Evolutionary conservation across 2,888 invertebrate genomes (phyloP).

Genomic region (Zele albiditarsus): DNA sequence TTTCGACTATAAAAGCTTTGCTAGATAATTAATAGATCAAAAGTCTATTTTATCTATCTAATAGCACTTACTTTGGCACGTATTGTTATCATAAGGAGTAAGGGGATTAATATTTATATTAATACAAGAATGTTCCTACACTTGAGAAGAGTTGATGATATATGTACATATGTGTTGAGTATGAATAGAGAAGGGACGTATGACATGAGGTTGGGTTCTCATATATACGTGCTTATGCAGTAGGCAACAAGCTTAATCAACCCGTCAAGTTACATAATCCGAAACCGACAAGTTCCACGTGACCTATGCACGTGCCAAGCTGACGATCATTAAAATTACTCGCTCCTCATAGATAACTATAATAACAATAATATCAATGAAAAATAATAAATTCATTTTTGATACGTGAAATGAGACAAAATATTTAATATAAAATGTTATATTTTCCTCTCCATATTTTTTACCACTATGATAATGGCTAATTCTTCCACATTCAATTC

Average conservation of each 20-base stretch:
- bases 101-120: not conserved
- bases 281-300: not conserved
- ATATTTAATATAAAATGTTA: not conserved
- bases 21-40: not conserved
- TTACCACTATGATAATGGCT: too few relatives aligned
- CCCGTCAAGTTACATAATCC: slow-evolving; percentile 20
- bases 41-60: not conserved
- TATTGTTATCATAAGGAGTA: not conserved
- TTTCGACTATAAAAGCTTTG: too few relatives aligned
- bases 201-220: not conserved
- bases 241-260: slow-evolving; percentile 13
- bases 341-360: not conserved
- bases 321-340: slow-evolving; percentile 1
- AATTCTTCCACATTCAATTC: too few relatives aligned
- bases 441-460: too few relatives aligned
- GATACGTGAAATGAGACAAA: too few relatives aligned
- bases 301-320: slow-evolving; percentile 1
- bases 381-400: too few relatives aligned
- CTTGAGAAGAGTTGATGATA: not conserved
- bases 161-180: not conserved
- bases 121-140: not conserved
- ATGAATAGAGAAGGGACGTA: not conserved
- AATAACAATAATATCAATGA: not conserved
- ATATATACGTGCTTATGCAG: slow-evolving; percentile 20
- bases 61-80: not conserved